phyloP scores from a whole-genome alignment of 2,888 invertebrate genomes.

The Hyalella azteca region DNA sequence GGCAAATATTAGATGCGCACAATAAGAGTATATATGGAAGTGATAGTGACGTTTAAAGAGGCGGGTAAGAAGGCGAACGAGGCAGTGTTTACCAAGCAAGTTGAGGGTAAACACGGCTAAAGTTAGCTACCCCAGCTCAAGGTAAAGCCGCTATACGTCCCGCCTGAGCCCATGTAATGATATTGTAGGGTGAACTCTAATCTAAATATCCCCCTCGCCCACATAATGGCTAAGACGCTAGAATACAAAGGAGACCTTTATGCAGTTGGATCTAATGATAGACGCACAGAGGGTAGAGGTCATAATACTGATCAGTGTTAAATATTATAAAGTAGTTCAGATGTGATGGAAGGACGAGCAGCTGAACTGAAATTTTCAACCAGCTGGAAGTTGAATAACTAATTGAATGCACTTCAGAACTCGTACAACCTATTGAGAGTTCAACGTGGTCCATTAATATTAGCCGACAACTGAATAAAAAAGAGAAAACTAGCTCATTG shows the following conservation, averaged over 20 bases:
- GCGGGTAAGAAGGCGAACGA: not conserved
- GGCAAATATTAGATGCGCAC: not conserved
- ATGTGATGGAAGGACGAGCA: too few species aligned
- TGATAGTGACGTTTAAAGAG: slow-evolving; percentile 1
- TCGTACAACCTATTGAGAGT: too few species aligned
- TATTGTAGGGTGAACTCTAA: not conserved
- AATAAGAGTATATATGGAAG: not conserved
- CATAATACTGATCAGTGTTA: not conserved
- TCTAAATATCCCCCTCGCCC: not conserved
- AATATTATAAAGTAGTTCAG: too few species aligned
- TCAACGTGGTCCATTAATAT: too few species aligned
- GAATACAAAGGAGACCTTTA: not conserved
- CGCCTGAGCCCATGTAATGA: not conserved
- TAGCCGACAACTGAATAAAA: too few species aligned
- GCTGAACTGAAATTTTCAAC: too few species aligned
- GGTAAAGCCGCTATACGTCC: not conserved
- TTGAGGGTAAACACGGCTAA: slow-evolving; percentile 7
- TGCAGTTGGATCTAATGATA: not conserved
- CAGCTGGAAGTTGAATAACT: too few species aligned
- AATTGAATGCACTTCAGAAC: too few species aligned
- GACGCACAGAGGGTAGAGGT: not conserved
- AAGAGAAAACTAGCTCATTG: too few species aligned
- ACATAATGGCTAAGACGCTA: not conserved
- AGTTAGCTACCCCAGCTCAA: not conserved
- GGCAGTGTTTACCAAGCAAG: not conserved